Evolutionary conservation across 1,140 invertebrate genomes (phyloP), one percentile per base, ranked within the genome.

Genomic region (Drosophila pectinifera): DNA sequence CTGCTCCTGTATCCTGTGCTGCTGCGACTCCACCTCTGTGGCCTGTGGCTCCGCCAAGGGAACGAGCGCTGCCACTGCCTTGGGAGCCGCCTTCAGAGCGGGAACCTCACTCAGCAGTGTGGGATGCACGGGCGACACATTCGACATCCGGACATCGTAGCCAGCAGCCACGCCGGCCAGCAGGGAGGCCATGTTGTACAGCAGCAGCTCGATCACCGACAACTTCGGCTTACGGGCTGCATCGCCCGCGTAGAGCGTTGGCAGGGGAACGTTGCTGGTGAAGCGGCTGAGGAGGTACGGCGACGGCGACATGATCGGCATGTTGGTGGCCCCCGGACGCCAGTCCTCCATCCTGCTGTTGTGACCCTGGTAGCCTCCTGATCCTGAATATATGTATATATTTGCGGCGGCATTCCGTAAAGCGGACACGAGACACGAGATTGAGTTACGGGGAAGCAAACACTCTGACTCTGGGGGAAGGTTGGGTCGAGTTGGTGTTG

Each of bases 101-200:
- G 90, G 90, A 48, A 91, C 54, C 18, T 91, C 90, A 43, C 80
- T 91, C 6, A 91, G 69, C 57, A 97, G 91, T 58, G 94, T 94
- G 5, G 97, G 97, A 93, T 97, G 97, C 65, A 97, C 93, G 1
- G 96, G 96, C 64, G 96, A 96, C 51, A 97, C 94, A 90, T 97
- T 97, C 24, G 96, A 96, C 86, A 97, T 94, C 80, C 97, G 94
- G 22, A 99, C 95, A 93, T 98, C 98, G 89, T 97, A 98, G 1
- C 98, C 98, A 26, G 96, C 96, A 1, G 96, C 97, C 13, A 99
- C 96, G 20, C 96, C 95, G 1, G 97, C 97, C 70, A 98, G 92
- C 93, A 98, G 95, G 10, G 97, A 96, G 26, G 96, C 97, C 93
- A 98, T 97, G 91, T 98, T 98, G 93, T 97, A 98, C 55, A 99